phyloP scores from a whole-genome alignment of 2,113 vertebrate species.

The Atrichornis clamosus region DNA sequence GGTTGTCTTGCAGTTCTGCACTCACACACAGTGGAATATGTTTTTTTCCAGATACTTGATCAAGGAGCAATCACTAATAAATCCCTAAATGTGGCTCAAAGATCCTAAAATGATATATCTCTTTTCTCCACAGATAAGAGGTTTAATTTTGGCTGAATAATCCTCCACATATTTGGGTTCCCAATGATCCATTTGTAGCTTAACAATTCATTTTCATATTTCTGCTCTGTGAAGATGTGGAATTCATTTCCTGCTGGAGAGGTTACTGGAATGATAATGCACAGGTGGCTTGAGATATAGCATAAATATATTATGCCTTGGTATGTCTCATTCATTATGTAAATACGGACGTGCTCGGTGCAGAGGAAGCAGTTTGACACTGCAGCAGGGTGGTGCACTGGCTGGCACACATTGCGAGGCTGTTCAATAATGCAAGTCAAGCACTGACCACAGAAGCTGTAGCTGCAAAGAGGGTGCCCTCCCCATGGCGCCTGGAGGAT shows the following conservation, averaged over 20 bases:
- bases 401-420: neutral
- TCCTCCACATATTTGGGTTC: neutral
- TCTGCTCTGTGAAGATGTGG: slow-evolving; percentile 1
- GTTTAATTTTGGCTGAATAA: slow-evolving; percentile 24
- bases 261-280: slow-evolving; percentile 53
- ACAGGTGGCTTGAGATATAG: slow-evolving; percentile 41
- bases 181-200: slow-evolving; percentile 29
- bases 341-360: neutral
- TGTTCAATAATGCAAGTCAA: slow-evolving; percentile 35
- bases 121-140: neutral
- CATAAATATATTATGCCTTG: slow-evolving; percentile 65
- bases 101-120: neutral
- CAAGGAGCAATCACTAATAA: neutral
- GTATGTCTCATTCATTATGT: slow-evolving; percentile 61
- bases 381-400: neutral
- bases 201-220: slow-evolving; percentile 51
- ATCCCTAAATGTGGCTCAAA: neutral
- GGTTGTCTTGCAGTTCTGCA: neutral
- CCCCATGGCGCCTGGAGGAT: neutral
- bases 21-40: neutral
- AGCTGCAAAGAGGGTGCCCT: neutral
- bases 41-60: neutral
- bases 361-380: slow-evolving; percentile 14
- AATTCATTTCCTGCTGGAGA: slow-evolving; percentile 56
- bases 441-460: neutral